These are phyloP conservation scores for Clavelina lepadiformis DNA, from an alignment of 23 tunicate genomes.

Conservation along the genomic window DNA sequence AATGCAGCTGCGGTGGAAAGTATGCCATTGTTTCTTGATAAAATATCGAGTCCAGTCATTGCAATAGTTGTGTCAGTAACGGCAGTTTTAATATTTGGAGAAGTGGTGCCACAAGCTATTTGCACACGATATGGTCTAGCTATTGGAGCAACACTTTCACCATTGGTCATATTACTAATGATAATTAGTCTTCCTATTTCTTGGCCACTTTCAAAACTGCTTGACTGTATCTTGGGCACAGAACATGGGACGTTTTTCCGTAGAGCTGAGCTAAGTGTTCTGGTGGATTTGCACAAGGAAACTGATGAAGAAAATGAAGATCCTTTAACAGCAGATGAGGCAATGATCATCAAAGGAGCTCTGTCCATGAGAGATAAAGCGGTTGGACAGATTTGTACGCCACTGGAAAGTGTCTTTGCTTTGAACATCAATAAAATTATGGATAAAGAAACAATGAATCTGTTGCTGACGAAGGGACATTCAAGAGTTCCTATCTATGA, in stretches of 20 bases:
- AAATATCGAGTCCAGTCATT: conserved; percentile 83
- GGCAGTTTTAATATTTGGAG: conserved; percentile 91
- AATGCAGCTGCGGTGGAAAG: conserved; percentile 99
- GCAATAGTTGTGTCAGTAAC: conserved; percentile 93
- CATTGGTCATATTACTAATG: conserved; percentile 71
- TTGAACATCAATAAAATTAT: conserved; percentile 42
- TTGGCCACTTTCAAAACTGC: conserved; percentile 82
- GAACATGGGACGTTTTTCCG: conserved; percentile 84
- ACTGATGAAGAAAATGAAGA: conserved; percentile 74
- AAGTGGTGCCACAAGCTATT: conserved; percentile 93
- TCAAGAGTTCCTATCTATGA: conserved; percentile 83
- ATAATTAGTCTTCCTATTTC: conserved; percentile 70
- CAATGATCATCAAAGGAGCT: conserved; percentile 78
- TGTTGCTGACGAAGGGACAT: conserved; percentile 55
- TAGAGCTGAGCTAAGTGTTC: conserved; percentile 73
- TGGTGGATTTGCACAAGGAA: conserved; percentile 71
- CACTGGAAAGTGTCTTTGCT: conserved; percentile 56
- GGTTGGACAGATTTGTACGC: conserved; percentile 59
- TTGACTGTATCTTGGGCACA: conserved; percentile 83
- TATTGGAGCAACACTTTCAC: conserved; percentile 79
- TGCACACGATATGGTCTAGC: conserved; percentile 95
- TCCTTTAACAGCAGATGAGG: conserved; percentile 87
- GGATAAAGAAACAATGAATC: conserved; percentile 70
- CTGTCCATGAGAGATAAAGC: conserved; percentile 82
- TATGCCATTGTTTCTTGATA: conserved; percentile 89